These are phyloP conservation scores for Cavia porcellus DNA, from an alignment of 2,113 vertebrate species.

Conservation along the genomic window DNA sequence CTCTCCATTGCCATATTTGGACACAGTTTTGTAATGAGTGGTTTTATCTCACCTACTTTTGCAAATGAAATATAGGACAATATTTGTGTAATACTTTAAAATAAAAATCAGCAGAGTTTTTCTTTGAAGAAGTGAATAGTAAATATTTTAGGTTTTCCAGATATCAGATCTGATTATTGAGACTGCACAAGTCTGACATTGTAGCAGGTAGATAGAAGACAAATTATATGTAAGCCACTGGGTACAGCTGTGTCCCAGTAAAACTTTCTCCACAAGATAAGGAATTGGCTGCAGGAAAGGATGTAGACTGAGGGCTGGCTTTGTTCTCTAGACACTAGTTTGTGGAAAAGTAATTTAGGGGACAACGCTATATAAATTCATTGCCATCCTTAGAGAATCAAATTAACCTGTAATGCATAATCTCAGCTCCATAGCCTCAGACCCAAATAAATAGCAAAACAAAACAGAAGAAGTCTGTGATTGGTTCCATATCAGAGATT, in stretches of 20 bases:
- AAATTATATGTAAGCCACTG: not conserved
- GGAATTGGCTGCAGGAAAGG: not conserved
- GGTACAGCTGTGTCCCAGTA: not conserved
- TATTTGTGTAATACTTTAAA: not conserved
- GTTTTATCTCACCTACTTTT: not conserved
- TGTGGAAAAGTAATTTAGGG: not conserved
- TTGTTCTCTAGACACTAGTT: not conserved
- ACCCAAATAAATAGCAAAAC: conserved; percentile 33
- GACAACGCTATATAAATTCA: not conserved
- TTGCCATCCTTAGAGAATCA: conserved; percentile 45
- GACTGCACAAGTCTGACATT: not conserved
- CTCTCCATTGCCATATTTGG: not conserved
- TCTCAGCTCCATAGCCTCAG: conserved; percentile 24
- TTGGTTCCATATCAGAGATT: conserved; percentile 34
- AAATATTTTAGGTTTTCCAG: not conserved
- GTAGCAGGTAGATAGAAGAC: not conserved
- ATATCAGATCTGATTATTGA: not conserved
- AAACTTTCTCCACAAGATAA: conserved; percentile 12
- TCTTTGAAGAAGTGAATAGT: not conserved
- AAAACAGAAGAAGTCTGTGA: not conserved
- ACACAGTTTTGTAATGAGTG: not conserved
- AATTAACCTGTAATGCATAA: conserved; percentile 6
- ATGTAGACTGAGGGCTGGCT: not conserved
- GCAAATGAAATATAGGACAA: not conserved
- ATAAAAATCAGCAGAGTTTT: not conserved